Conservation (phyloP, 2,888 invertebrate species). For the Metalampra italica region DNA sequence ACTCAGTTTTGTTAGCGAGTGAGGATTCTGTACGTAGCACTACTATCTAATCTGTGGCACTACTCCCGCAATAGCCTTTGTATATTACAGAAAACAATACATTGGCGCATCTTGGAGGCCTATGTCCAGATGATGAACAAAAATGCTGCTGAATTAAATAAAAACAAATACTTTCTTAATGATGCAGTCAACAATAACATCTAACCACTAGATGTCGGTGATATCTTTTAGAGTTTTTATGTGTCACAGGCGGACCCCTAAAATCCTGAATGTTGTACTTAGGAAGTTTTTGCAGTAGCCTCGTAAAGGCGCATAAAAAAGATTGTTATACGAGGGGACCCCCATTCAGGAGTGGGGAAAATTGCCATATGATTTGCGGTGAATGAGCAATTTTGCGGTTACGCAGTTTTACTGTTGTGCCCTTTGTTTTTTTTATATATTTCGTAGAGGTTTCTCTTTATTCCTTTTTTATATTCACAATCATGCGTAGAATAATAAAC, state of each 20-base stretch:
- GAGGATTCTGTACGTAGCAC: too few species aligned
- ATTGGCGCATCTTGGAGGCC: too few species aligned
- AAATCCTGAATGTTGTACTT: not conserved
- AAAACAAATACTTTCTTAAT: too few species aligned
- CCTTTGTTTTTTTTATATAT: slow-evolving; percentile 7
- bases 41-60: too few species aligned
- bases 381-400: slow-evolving; percentile 21
- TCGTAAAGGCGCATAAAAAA: slow-evolving; percentile 8
- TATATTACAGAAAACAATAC: too few species aligned
- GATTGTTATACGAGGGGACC: slow-evolving; percentile 10
- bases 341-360: slow-evolving; percentile 12
- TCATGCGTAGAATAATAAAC: not conserved
- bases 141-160: too few species aligned
- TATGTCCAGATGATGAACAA: too few species aligned
- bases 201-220: too few species aligned
- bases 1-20: too few species aligned
- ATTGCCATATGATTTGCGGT: slow-evolving; percentile 14
- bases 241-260: not conserved
- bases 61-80: too few species aligned
- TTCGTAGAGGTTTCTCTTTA: not conserved
- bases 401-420: slow-evolving; percentile 10
- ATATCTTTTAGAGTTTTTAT: too few species aligned
- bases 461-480: not conserved
- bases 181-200: too few species aligned
- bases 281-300: slow-evolving; percentile 1